phyloP scores from a whole-genome alignment of 2,888 invertebrate species.

The Hypsopygia costalis region DNA sequence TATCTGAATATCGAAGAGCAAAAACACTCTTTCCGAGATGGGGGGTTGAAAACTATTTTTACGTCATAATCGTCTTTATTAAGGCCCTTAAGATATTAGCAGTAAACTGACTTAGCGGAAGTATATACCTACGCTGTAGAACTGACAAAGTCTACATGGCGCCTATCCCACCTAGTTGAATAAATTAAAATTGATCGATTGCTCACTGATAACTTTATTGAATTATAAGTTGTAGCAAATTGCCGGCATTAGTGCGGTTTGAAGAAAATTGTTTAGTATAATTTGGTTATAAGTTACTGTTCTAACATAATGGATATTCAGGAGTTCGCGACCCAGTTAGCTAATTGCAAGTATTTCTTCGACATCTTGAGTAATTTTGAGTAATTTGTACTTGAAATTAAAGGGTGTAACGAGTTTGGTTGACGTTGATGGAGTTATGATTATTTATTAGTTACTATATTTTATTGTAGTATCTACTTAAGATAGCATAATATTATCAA shows the following conservation, averaged over 20 bases:
- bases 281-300: conserved; percentile 1
- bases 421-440: too few relatives aligned
- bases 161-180: conserved; percentile 12
- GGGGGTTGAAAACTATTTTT: too few relatives aligned
- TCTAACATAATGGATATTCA: background rate
- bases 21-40: too few relatives aligned
- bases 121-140: too few relatives aligned
- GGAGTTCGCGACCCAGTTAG: background rate
- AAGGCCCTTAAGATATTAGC: too few relatives aligned
- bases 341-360: background rate
- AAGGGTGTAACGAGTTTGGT: background rate
- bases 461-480: too few relatives aligned
- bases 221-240: conserved; percentile 11
- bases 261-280: conserved; percentile 16
- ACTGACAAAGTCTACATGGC: conserved; percentile 8
- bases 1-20: too few relatives aligned
- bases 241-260: background rate
- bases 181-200: conserved; percentile 11
- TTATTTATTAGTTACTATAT: too few relatives aligned
- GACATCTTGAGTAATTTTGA: too few relatives aligned
- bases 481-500: too few relatives aligned
- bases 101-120: too few relatives aligned
- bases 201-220: conserved; percentile 19
- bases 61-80: too few relatives aligned
- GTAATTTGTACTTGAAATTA: background rate